These are phyloP conservation scores for Ciconia nigra DNA, from an alignment of 2,797 vertebrate species.

Conservation along the genomic window DNA sequence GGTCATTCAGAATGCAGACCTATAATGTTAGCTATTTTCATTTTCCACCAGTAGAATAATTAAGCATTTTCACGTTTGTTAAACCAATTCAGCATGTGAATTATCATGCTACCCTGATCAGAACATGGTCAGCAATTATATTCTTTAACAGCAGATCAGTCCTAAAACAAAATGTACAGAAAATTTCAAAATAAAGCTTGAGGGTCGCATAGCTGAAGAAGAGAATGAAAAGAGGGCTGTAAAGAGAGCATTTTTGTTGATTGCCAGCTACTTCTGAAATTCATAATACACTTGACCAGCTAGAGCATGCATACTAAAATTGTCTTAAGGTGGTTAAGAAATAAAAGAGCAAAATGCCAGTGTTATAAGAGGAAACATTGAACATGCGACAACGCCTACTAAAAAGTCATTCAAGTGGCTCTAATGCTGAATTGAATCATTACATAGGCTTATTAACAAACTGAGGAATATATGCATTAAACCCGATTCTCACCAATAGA, in stretches of 20 bases:
- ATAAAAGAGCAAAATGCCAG: not conserved
- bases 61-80: not conserved
- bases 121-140: not conserved
- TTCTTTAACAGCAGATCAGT: not conserved
- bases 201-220: not conserved
- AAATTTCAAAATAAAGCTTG: not conserved
- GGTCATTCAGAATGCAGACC: not conserved
- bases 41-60: not conserved
- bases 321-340: not conserved
- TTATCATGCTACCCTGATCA: not conserved
- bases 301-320: not conserved
- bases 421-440: not conserved
- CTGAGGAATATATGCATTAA: not conserved
- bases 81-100: not conserved
- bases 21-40: not conserved
- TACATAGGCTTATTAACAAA: not conserved
- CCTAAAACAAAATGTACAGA: accelerated
- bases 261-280: not conserved
- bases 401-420: not conserved
- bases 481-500: not conserved
- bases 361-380: not conserved
- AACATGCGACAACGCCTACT: not conserved
- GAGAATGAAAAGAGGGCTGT: not conserved
- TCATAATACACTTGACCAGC: not conserved
- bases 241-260: not conserved